Evolutionary conservation across 2,888 invertebrate species (phyloP), one percentile per base, ranked within the genome.

Genomic region (Masnerella sp.): DNA sequence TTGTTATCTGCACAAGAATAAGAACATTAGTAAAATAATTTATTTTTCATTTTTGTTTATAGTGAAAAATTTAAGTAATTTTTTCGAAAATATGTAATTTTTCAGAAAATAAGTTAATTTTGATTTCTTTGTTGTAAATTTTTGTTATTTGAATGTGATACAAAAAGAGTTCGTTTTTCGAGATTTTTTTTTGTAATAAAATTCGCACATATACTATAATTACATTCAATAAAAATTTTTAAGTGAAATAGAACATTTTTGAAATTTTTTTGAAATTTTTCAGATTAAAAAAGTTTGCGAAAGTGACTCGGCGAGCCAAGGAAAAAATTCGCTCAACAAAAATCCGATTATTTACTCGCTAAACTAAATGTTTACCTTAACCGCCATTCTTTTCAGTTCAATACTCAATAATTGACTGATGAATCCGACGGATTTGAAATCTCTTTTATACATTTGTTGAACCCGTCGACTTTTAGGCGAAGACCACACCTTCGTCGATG

Each of bases 361-460:
- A 32, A 1, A 25, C 8, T 30, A 25, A 25, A 28, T 1, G 8
- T 38, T 54, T 69, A 69, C 68, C 68, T 69, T 69, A 25, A 61
- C 43, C 7, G 68, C 61, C 68, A 69, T 69, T n/a, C 11, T 61
- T 32, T 30, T 7, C 49, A 32, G 8, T 59, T 30, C 32, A 61
- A 62, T 56, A 30, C 54, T 49, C 54, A 32, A 11, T 54, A 45
- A 56, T 54, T 61, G 61, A 61, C 52, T 69, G 61, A 69, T 62
- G 54, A 32, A 18, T 30, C 54, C 56, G 40, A 32, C 40, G 28
- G 49, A 54, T 54, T 54, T 52, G 40, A 58, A 61, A 56, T 47
- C 54, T 45, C 61, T 61, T 69, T 54, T 69, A 69, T 69, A 69
- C 1, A 52, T 61, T 34, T 25, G n/a, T 2, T 36, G 40, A 38